Evolutionary conservation across 2,888 invertebrate genomes (phyloP).

Genomic region (Tortrix viridana): DNA sequence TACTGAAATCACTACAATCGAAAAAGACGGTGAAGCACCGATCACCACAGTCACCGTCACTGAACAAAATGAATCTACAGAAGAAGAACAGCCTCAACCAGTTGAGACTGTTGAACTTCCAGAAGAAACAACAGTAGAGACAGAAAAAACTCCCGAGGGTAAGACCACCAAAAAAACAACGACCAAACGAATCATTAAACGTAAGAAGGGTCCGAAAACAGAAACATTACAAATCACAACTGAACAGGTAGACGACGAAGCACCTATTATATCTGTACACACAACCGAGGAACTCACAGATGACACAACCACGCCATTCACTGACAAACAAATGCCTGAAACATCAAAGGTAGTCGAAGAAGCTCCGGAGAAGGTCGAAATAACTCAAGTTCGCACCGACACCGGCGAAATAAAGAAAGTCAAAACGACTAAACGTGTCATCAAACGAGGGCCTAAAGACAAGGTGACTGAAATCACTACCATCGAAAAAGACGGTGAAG

Average conservation of each 20-base stretch:
- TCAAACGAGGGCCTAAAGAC: conserved; percentile 70
- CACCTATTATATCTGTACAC: conserved; percentile 49
- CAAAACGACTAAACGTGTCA: conserved; percentile 67
- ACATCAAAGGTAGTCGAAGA: conserved; percentile 3
- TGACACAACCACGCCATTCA: conserved; percentile 50
- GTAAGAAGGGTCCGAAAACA: conserved; percentile 46
- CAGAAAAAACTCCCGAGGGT: conserved; percentile 26
- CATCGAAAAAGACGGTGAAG: conserved; percentile 64
- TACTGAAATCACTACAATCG: conserved; percentile 64
- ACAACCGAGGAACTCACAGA: conserved; percentile 54
- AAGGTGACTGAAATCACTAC: conserved; percentile 76
- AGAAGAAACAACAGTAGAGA: conserved; percentile 45
- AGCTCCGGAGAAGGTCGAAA: conserved; percentile 9
- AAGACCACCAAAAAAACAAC: conserved; percentile 49
- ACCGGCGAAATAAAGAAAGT: conserved; percentile 47
- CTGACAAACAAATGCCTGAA: conserved; percentile 1
- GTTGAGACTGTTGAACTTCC: conserved; percentile 48
- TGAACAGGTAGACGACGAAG: conserved; percentile 43
- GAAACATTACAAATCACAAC: conserved; percentile 57
- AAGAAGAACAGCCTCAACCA: conserved; percentile 41
- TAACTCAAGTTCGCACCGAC: conserved; percentile 45
- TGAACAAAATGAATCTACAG: conserved; percentile 12
- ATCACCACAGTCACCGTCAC: conserved; percentile 22
- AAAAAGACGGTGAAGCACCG: conserved; percentile 14
- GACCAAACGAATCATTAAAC: conserved; percentile 46